A percentile compares a stretch with the other conserved stretches of the same genome.
These are phyloP conservation scores for Lottia gigantea DNA, from an alignment of 2,888 invertebrate species.

Conservation along the genomic window DNA sequence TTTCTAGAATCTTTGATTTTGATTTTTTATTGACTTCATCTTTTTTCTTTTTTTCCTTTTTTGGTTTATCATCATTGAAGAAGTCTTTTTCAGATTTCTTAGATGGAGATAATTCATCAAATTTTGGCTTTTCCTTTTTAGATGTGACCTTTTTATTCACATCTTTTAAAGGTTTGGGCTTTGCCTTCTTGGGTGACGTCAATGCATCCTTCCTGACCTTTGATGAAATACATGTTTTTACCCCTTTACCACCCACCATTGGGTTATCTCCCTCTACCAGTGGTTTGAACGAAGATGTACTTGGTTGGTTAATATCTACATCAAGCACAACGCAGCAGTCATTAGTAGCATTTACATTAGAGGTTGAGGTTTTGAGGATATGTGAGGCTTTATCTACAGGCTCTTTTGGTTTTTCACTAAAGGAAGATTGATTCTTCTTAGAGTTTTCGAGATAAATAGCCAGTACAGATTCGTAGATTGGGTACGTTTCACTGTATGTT, in stretches of 20 bases:
- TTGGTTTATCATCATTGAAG: slow-evolving; percentile 7
- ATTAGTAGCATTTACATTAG: no score
- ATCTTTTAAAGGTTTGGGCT: slow-evolving; percentile 1
- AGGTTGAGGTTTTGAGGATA: no score
- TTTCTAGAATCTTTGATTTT: no score
- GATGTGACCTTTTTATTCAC: slow-evolving; percentile 5
- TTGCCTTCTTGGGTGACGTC: neutral
- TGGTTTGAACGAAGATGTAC: no score
- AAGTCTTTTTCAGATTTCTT: slow-evolving; percentile 14
- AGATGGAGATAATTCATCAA: neutral
- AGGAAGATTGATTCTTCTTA: slow-evolving; percentile 13
- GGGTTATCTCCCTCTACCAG: neutral
- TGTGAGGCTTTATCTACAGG: neutral
- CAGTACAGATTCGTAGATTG: slow-evolving; percentile 24
- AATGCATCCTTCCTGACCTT: slow-evolving; percentile 4
- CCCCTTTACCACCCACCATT: neutral
- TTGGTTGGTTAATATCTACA: no score
- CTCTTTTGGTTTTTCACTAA: slow-evolving; percentile 3
- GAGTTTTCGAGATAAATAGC: slow-evolving; percentile 19
- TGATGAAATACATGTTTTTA: neutral
- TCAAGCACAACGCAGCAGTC: no score
- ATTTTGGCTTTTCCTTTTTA: neutral
- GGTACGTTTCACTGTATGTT: slow-evolving; percentile 55
- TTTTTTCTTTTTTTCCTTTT: neutral
- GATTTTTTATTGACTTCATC: no score